phyloP scores from a whole-genome alignment of 2,113 vertebrate genomes.

The Sinocyclocheilus maitianheensis region DNA sequence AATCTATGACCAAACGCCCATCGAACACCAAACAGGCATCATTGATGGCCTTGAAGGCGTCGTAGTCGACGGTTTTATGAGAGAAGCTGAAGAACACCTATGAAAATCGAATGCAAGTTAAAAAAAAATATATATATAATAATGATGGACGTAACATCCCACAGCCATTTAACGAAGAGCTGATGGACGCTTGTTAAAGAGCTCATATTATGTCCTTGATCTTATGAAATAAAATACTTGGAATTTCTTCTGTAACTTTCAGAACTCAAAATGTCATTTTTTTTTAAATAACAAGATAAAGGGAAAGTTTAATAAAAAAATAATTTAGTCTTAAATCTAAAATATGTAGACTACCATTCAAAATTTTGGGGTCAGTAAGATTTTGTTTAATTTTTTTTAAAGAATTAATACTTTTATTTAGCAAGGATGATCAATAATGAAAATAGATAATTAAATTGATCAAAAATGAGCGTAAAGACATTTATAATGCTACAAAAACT shows the following conservation, averaged over 20 bases:
- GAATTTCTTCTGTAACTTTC: background rate
- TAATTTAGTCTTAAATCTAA: background rate
- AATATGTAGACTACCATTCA: background rate
- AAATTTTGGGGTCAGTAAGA: background rate
- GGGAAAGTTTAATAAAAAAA: background rate
- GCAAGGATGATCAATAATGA: no score
- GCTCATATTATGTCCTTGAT: background rate
- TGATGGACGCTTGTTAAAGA: no score
- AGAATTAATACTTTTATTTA: background rate
- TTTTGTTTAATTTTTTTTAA: background rate
- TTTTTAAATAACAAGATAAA: background rate
- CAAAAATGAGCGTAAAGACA: no score
- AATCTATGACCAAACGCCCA: conserved; percentile 82
- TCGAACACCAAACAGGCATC: conserved; percentile 86
- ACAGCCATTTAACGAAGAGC: no score
- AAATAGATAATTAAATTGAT: no score
- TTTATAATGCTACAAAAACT: no score
- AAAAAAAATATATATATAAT: no score
- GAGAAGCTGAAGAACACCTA: conserved; percentile 89
- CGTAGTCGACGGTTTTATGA: conserved; percentile 78
- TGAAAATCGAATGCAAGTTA: background rate
- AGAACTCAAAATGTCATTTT: background rate
- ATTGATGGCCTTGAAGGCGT: conserved; percentile 83
- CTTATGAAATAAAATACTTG: background rate
- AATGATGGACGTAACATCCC: no score